Conservation (phyloP, 1,140 invertebrate genomes). For the Camponotus vicinus region DNA sequence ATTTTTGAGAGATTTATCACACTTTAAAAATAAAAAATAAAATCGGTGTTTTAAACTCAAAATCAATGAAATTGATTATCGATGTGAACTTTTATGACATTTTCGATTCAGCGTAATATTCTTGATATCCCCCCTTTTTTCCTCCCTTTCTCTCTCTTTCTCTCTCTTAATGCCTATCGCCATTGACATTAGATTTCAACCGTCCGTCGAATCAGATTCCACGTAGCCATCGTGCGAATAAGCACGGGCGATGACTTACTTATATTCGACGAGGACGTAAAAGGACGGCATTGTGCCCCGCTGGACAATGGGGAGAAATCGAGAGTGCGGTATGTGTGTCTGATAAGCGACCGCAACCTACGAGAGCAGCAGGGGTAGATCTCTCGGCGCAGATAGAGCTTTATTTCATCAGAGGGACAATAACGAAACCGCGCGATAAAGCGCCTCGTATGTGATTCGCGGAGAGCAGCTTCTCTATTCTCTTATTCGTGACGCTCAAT, state of each 20-base stretch:
- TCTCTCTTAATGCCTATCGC: too few species aligned
- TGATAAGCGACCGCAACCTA: slow-evolving; percentile 69
- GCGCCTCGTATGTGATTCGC: slow-evolving; percentile 52
- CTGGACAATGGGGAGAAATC: slow-evolving; percentile 36
- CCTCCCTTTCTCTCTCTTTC: too few species aligned
- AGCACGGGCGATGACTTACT: slow-evolving; percentile 63
- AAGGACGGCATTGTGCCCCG: slow-evolving; percentile 70
- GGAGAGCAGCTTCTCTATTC: slow-evolving; percentile 17
- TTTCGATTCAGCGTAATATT: too few species aligned
- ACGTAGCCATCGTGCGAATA: slow-evolving; percentile 28
- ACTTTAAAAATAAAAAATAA: too few species aligned
- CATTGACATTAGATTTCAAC: slow-evolving; percentile 22
- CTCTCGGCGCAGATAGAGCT: slow-evolving; percentile 72
- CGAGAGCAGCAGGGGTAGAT: slow-evolving; percentile 72
- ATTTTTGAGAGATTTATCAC: too few species aligned
- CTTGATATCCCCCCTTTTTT: too few species aligned
- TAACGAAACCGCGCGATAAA: slow-evolving; percentile 75
- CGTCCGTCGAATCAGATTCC: slow-evolving; percentile 42
- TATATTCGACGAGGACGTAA: slow-evolving; percentile 72
- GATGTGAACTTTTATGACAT: too few species aligned
- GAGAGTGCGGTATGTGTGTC: slow-evolving; percentile 6
- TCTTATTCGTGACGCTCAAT: slow-evolving; percentile 68
- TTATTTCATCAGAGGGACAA: slow-evolving; percentile 78
- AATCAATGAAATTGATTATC: too few species aligned
- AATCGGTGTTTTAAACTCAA: too few species aligned